These are phyloP conservation scores for Xestoiulus laeticollis DNA, from an alignment of 2,888 invertebrate species.

Conservation along the genomic window DNA sequence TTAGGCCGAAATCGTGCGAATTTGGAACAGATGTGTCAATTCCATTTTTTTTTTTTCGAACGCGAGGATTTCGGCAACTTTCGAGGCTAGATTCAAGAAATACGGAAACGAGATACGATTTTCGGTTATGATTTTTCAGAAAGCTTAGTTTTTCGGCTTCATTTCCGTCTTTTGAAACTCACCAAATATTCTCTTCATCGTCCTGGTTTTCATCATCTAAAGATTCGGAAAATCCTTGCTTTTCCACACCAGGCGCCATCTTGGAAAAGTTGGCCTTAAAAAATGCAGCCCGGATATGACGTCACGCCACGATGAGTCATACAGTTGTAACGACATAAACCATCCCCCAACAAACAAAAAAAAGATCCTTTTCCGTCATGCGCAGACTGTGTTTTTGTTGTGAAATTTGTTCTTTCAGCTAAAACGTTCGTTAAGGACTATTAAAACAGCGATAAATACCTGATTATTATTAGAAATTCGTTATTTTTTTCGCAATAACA, in stretches of 20 bases:
- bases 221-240: slow-evolving; percentile 25
- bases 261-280: slow-evolving; percentile 45
- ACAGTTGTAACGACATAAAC: not conserved
- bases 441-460: no score
- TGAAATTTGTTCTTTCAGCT: no score
- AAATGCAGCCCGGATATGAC: slow-evolving; percentile 48
- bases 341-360: no score
- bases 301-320: not conserved
- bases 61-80: not conserved
- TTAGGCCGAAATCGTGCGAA: not conserved
- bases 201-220: slow-evolving; percentile 52
- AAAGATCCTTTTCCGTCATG: no score
- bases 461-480: no score
- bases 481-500: no score
- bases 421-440: no score
- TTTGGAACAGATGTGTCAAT: slow-evolving; percentile 15
- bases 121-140: not conserved
- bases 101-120: not conserved
- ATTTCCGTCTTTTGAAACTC: not conserved
- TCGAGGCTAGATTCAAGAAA: not conserved
- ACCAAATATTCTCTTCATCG: slow-evolving; percentile 54
- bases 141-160: not conserved
- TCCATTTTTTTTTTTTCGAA: no score
- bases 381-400: no score
- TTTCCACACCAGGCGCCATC: slow-evolving; percentile 48